Base-by-base conservation (phyloP, 2,888 invertebrate genomes). In the Abrostola tripartita region DNA sequence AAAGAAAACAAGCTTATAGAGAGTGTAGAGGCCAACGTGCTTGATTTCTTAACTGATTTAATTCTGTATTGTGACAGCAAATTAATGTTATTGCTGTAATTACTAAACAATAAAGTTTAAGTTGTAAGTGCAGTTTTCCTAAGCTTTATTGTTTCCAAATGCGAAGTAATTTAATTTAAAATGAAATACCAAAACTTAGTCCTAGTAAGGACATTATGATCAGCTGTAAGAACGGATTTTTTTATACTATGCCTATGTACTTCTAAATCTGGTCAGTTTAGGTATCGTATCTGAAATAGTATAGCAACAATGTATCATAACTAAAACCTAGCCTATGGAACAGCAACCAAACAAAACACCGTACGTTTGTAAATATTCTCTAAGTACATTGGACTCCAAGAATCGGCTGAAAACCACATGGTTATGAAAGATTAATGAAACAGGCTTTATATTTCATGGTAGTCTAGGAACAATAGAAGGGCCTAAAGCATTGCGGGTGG, bases 401-500 rank as follows among this genome's bases (percentile, higher is more conserved):
- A 42, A 44, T 44, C 12, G 42, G 44, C 24, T 14, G 14, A 10
- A 44, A 47, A 10, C 44, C 44, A 47, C 44, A 47, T 9, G 14
- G 14, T 14, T 47, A 14, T 38, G 14, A 38, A 38, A 8, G 10
- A 41, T 35, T 35, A n/a, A 38, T 9, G 37, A 40, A 52, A 68
- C 42, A 24, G 37, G 10, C 36, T 65, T 57, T 35, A 51, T 60
- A 57, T 57, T 61, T 54, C 54, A 24, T 24, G 37, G 57, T 61
- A 71, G 37, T 10, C 57, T 49, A 49, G 49, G 14, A 58, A 52
- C 37, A 58, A 12, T 71, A 38, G 37, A 37, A 38, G 40, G 52
- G 61, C 66, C 37, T 37, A 62, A 71, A 61, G 72, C 62, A 68
- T 71, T 63, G 59, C 14, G 59, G 9, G 54, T 57, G 54, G 42